These are phyloP conservation scores for Melanotus villosus DNA, from an alignment of 2,888 invertebrate species.

Conservation along the genomic window DNA sequence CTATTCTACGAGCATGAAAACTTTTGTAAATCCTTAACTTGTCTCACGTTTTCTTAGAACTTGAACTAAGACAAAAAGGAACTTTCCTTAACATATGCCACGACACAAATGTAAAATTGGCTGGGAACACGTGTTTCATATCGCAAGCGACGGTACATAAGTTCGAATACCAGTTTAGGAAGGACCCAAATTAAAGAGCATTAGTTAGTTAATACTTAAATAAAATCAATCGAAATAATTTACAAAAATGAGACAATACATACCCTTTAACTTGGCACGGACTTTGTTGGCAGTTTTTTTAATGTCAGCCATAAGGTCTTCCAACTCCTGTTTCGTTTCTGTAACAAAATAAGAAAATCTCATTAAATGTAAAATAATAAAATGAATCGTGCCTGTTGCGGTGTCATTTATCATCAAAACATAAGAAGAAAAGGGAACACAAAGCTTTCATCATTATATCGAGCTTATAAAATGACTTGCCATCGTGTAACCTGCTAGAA, in stretches of 20 bases:
- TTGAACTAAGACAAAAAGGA: slow-evolving; percentile 7
- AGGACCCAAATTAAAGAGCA: too few relatives aligned
- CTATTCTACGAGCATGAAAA: not conserved
- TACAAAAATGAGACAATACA: too few relatives aligned
- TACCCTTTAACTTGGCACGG: slow-evolving; percentile 98
- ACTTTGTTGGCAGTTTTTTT: slow-evolving; percentile 99
- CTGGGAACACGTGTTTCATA: too few relatives aligned
- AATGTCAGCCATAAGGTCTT: slow-evolving; percentile 99
- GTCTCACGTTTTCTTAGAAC: slow-evolving; percentile 12
- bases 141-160: too few relatives aligned
- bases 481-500: not conserved
- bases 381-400: not conserved
- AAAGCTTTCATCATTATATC: not conserved
- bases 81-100: too few relatives aligned
- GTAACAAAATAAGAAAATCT: slow-evolving; percentile 68
- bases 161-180: too few relatives aligned
- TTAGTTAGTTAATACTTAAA: too few relatives aligned
- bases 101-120: too few relatives aligned
- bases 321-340: slow-evolving; percentile 99
- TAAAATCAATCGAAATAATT: too few relatives aligned
- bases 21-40: slow-evolving; percentile 17
- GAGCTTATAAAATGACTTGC: slow-evolving; percentile 13
- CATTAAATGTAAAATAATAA: slow-evolving; percentile 3
- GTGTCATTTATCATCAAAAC: slow-evolving; percentile 3
- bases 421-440: not conserved